Conservation (phyloP, 2,113 vertebrate species). For the Drymodes brunneopygia region DNA sequence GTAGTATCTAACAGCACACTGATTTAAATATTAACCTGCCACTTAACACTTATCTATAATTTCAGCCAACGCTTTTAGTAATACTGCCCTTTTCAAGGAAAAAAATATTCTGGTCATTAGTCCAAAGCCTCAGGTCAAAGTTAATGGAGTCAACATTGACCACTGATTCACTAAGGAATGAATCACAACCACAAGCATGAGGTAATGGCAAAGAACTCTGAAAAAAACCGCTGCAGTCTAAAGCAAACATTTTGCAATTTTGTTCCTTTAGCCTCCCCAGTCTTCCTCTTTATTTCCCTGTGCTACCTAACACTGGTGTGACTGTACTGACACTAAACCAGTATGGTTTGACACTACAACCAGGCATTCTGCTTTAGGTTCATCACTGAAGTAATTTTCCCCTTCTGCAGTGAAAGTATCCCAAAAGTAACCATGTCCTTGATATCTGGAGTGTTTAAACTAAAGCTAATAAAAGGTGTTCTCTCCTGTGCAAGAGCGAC, state of each 20-base stretch:
- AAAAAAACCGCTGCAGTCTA: neutral
- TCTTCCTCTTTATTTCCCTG: neutral
- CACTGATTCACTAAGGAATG: neutral
- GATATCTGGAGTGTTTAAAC: neutral
- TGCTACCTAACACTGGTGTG: neutral
- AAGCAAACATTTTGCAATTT: neutral
- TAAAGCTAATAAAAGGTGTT: neutral
- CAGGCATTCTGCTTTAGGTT: neutral
- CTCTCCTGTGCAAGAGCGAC: neutral
- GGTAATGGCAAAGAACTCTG: neutral
- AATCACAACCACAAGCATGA: neutral
- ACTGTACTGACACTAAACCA: neutral
- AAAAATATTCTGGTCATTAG: neutral
- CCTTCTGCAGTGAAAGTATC: neutral
- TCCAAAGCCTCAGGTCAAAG: constrained; percentile 1
- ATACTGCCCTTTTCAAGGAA: neutral
- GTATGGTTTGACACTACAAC: neutral
- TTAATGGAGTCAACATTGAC: neutral
- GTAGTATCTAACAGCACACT: neutral
- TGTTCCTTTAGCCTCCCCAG: neutral
- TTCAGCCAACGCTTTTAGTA: neutral
- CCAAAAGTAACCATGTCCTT: neutral
- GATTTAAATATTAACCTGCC: neutral
- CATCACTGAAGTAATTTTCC: neutral
- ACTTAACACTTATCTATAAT: neutral